Evolutionary conservation across 1,140 invertebrate genomes (phyloP), one percentile per base, ranked within the genome.

Genomic region (Trachymyrmex cornetzi): DNA sequence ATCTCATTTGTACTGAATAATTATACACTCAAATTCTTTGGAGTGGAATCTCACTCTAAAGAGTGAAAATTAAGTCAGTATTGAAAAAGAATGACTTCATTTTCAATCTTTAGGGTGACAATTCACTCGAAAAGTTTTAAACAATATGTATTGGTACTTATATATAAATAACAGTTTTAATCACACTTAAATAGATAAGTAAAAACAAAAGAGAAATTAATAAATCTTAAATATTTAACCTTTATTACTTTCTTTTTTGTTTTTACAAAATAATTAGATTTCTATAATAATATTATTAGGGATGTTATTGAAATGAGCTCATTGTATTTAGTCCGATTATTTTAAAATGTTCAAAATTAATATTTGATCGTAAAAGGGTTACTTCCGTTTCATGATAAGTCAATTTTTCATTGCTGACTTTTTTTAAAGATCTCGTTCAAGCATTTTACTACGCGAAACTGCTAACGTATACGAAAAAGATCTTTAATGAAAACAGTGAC

Each of bases 401-500:
- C 38, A n/a, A 48, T 69, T 48, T 69, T 4, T n/a, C 14, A 34
- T 66, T 7, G 44, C 14, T 44, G 14, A 6, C 11, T 12, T 14
- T 30, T 55, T 64, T 22, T 48, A 24, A 14, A 61, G 38, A 63
- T 77, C 12, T 69, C 2, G 12, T 59, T 44, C 22, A 24, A 44
- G 22, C 38, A 27, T 27, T 61, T 24, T 30, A 14, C 59, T 24
- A 24, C 14, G 74, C 24, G 22, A 79, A 50, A 24, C 38, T 38
- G 44, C 27, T 48, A 50, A 63, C 63, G 44, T 48, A 16, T 24
- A 50, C 63, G 63, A 66, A 80, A 80, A 67, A 80, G 27, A 69
- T 85, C 66, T 71, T 57, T 87, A 85, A 87, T 87, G 80, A 87
- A 87, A 87, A 87, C 71, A 64, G 71, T 87, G 80, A 72, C 80